Base-by-base conservation (phyloP, 2,888 invertebrate species). In the Ischnura elegans region DNA sequence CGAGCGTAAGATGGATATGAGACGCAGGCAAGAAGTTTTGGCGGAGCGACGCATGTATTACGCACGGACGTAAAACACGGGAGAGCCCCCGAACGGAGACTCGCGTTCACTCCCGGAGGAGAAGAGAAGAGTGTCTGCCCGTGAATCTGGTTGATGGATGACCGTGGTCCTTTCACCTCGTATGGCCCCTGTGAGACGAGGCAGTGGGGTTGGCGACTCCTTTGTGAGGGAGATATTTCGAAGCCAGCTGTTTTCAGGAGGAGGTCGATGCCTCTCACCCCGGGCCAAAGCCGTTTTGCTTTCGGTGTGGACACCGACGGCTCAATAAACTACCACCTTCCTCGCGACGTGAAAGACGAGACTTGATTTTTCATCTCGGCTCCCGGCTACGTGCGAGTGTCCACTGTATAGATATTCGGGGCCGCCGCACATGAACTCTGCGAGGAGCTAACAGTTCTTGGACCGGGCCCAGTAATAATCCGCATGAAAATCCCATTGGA, bases 321-420 rank as follows among this genome's bases (percentile, higher is more conserved):
- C 76, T 76, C 29, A 76, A 76, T 76, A 76, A 76, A 76, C 76
- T 76, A 76, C 76, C 76, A 36, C 16, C 76, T 36, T 76, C 76
- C n/a, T 10, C 76, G 0, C 76, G 6, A 36, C 36, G 29, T 76
- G 76, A 76, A 76, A 76, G 76, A 29, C 76, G 76, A 76, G 76
- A 76, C 76, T 36, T 76, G 29, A 76, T 76, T 76, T 76, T 61
- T 76, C 76, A 13, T 76, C 76, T 8, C 16, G 4, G 13, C 8
- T 36, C 29, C 76, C 1, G 76, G 76, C 36, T 36, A 76, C 6
- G 76, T n/a, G 76, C n/a, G 36, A 13, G 36, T 36, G 36, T 13
- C 36, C 29, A 13, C 29, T 76, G 2, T n/a, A n/a, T n/a, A n/a
- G 76, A 29, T 21, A 25, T 76, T 76, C 36, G 61, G 36, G 16